Base-by-base conservation (phyloP, 2,113 vertebrate genomes). In the Oncorhynchus masou region DNA sequence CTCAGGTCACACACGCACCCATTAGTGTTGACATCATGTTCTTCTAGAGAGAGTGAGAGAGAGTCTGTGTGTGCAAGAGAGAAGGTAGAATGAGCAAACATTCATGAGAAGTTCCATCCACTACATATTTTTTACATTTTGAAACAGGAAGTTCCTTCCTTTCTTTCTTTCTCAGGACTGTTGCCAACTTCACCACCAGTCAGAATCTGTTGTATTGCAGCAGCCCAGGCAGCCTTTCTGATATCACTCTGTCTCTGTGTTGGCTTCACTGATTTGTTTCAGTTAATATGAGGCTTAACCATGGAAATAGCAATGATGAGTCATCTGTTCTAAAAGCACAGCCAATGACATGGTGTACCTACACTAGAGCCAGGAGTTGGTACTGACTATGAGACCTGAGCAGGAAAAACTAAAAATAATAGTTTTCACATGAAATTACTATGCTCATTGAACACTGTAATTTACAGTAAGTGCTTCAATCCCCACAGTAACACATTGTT, bases 401-500 rank as follows among this genome's bases (percentile, higher is more conserved):
- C 39, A 45, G 39, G 39, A 45, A 45, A 45, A 45, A 45, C 9
- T 11, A 45, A 45, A 45, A 39, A 39, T 39, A 8, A 20, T 15
- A 20, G 13, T 57, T 20, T 57, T 57, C 54, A 57, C 16, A 7
- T 57, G 3, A 20, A 57, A 57, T 19, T 0, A 57, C 54, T 57
- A 20, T 15, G 19, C 3, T 19, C 54, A 57, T 57, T 19, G 20
- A 57, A 57, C 54, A 20, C 54, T 20, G 16, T 57, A 15, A 20
- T 20, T 45, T 45, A 45, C 9, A 45, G 54, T 45, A 7, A 24
- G 24, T 66, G 25, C 64, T 3, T 51, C 45, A 71, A 70, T 13
- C 45, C 68, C 16, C 57, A 39, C 70, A 75, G 70, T 57, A 54
- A 72, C 85, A 70, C 69, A 79, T 81, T 57, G 54, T 74, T 71